These are phyloP conservation scores for Cardiocondyla obscurior DNA, from an alignment of 1,140 invertebrate species.

Conservation along the genomic window DNA sequence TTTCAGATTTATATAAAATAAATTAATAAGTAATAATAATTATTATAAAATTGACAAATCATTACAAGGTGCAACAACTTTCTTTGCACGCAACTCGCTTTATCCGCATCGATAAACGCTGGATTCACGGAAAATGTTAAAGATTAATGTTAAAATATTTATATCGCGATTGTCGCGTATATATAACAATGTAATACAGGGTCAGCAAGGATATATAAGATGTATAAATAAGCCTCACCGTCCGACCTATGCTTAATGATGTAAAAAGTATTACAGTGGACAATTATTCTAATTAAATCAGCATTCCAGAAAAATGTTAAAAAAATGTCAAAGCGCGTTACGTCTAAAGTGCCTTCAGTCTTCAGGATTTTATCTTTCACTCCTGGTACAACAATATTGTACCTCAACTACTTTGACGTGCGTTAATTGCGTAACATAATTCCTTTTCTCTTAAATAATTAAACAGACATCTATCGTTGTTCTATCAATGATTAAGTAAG, in stretches of 20 bases:
- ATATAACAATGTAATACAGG: slow-evolving; percentile 5
- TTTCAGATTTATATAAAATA: no score
- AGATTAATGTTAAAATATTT: slow-evolving; percentile 52
- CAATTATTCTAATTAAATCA: slow-evolving; percentile 30
- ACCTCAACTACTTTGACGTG: not conserved
- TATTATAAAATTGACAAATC: no score
- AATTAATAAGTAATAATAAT: no score
- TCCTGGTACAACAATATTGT: not conserved
- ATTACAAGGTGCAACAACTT: slow-evolving; percentile 5
- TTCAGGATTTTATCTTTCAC: not conserved
- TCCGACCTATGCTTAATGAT: not conserved
- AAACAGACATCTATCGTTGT: not conserved
- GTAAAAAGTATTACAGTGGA: not conserved
- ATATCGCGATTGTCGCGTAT: slow-evolving; percentile 21
- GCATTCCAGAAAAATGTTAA: slow-evolving; percentile 26
- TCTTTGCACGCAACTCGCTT: not conserved
- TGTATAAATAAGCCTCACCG: slow-evolving; percentile 37
- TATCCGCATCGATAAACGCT: not conserved
- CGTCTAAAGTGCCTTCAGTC: not conserved
- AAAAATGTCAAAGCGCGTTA: not conserved
- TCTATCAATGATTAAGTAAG: not conserved
- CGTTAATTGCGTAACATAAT: not conserved
- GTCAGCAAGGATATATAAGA: slow-evolving; percentile 4
- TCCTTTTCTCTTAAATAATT: not conserved
- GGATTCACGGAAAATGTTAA: slow-evolving; percentile 43